Percentiles rank a stretch among this genome's conserved stretches.
phyloP scores from a whole-genome alignment of 2,888 invertebrate species.

The Nowickia ferox region DNA sequence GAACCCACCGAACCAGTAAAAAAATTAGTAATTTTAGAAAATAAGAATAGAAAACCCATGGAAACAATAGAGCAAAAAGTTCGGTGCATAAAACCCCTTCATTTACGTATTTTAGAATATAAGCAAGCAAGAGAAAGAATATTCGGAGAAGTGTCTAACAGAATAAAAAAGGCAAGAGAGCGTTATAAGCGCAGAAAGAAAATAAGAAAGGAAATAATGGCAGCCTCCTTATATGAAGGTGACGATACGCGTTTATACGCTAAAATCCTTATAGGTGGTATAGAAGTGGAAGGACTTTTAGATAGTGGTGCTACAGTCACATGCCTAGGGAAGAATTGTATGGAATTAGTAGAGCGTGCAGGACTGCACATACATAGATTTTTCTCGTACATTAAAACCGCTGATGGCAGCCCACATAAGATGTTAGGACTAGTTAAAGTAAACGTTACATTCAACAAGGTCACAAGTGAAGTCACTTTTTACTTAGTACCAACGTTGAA shows the following conservation, averaged over 20 bases:
- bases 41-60: neutral
- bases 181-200: conserved; percentile 3
- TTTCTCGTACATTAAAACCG: neutral
- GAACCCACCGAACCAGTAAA: neutral
- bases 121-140: neutral
- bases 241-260: neutral
- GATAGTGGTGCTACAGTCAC: conserved; percentile 43
- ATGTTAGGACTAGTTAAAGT: conserved; percentile 4
- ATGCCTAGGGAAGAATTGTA: conserved; percentile 11
- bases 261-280: neutral
- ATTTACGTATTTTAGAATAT: neutral
- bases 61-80: no score
- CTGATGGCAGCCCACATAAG: neutral
- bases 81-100: neutral
- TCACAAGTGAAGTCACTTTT: neutral
- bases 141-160: neutral
- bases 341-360: neutral
- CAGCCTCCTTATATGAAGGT: conserved; percentile 6
- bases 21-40: neutral
- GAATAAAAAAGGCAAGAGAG: neutral
- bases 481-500: neutral
- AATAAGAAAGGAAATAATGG: conserved; percentile 6
- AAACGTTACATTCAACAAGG: neutral
- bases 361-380: neutral
- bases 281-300: conserved; percentile 5